Conservation (phyloP, 2,888 invertebrate genomes). For the Drosophila cognata region DNA sequence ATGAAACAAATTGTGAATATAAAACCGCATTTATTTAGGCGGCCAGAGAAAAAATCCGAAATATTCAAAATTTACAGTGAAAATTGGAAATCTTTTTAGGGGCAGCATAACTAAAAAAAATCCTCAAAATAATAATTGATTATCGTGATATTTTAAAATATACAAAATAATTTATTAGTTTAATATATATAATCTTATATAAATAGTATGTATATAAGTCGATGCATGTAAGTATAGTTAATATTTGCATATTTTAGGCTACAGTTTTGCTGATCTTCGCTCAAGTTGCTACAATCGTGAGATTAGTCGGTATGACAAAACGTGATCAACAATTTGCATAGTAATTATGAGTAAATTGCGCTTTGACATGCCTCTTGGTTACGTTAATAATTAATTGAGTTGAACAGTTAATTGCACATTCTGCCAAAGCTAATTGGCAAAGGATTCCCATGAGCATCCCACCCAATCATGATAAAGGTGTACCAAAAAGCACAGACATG, state of each 20-base stretch:
- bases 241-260: conserved; percentile 37
- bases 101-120: not conserved
- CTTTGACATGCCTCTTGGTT: conserved; percentile 52
- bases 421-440: conserved; percentile 56
- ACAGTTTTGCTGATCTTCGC: conserved; percentile 9
- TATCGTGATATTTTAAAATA: conserved; percentile 13
- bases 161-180: conserved; percentile 67
- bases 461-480: conserved; percentile 22
- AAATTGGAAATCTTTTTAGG: not conserved
- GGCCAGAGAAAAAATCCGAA: not conserved
- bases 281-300: not conserved
- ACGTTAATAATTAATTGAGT: conserved; percentile 51
- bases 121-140: not conserved
- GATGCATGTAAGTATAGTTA: conserved; percentile 24
- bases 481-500: conserved; percentile 45
- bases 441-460: conserved; percentile 54
- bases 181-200: conserved; percentile 32
- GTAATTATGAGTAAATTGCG: conserved; percentile 31
- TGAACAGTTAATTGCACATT: conserved; percentile 65
- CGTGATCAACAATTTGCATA: conserved; percentile 12
- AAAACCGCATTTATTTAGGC: not conserved
- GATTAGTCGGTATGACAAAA: conserved; percentile 12
- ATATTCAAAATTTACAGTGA: not conserved
- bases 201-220: conserved; percentile 26
- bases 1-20: conserved; percentile 65